Evolutionary conservation across 2,113 vertebrate genomes (phyloP).

Genomic region (Thryonomys swinderianus): DNA sequence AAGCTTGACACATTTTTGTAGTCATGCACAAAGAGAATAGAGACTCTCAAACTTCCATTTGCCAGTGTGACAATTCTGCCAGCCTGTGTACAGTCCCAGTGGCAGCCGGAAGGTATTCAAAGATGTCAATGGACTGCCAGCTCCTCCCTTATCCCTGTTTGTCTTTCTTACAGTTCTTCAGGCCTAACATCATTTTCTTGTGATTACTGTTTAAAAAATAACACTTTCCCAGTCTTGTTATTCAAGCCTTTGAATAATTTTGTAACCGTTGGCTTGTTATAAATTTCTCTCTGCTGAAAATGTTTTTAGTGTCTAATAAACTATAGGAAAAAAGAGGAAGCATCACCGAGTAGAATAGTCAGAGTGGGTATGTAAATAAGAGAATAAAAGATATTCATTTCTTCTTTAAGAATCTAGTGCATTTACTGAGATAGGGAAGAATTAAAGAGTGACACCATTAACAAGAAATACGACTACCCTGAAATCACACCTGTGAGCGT

Average conservation of each 20-base stretch:
- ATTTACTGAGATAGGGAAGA: neutral
- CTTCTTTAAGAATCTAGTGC: too few species aligned
- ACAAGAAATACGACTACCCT: neutral
- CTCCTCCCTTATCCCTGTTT: neutral
- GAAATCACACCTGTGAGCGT: neutral
- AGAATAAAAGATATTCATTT: too few species aligned
- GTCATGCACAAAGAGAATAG: neutral
- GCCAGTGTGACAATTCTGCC: neutral
- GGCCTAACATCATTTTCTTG: neutral
- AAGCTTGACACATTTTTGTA: neutral
- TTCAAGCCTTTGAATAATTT: neutral
- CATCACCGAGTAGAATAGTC: neutral
- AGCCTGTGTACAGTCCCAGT: neutral
- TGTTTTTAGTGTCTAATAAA: neutral
- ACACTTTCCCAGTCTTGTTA: neutral
- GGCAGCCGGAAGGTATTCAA: neutral
- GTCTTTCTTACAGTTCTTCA: neutral
- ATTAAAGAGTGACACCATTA: neutral
- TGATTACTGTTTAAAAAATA: neutral
- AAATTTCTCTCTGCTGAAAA: neutral
- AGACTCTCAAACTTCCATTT: neutral
- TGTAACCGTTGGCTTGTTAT: neutral
- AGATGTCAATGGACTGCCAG: neutral
- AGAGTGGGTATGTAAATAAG: neutral
- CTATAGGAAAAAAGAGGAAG: neutral